Evolutionary conservation across 1,140 invertebrate species (phyloP), one percentile per base, ranked within the genome.

Genomic region (Diorhabda carinulata): DNA sequence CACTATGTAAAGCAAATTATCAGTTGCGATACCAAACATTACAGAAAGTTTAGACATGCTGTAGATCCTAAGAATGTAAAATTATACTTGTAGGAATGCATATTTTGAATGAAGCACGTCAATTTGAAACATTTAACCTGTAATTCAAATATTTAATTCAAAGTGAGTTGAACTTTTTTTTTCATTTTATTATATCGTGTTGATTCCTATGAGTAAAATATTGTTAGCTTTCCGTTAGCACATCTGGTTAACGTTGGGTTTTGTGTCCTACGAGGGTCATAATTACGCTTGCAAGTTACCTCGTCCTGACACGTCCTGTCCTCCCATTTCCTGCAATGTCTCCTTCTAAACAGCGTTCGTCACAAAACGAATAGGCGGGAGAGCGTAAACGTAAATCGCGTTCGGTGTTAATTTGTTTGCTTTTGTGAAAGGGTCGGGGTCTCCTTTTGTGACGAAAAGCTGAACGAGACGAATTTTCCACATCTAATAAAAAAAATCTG

Each of bases 261-360:
- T 62, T 42, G 61, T 62, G 61, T 62, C 61, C 61, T 62, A 43
- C 41, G 61, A 62, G 61, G 43, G 61, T 43, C 43, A 62, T 62
- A n/a, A 62, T 62, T 62, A 62, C 61, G 44, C 61, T 62, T 62
- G 61, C 61, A 62, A 62, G 61, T 43, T 43, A 62, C 61, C 61
- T 62, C 43, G 61, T 62, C 61, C 61, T 62, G 61, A 62, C 61
- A 62, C 61, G 61, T 62, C 61, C 61, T 62, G 61, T 62, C 61
- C 41, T 10, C 61, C 61, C 10, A 62, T 10, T 62, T 62, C 43
- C 61, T 62, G 61, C 61, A 43, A 43, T 62, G 43, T n/a, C 43
- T 44, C 41, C 61, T 62, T 10, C 43, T 44, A 43, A 62, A 62
- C 61, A 10, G 43, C 61, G n/a, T 43, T 62, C 41, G 43, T 44